Conservation (phyloP, 2,113 vertebrate species). For the Bambusicola thoracicus region DNA sequence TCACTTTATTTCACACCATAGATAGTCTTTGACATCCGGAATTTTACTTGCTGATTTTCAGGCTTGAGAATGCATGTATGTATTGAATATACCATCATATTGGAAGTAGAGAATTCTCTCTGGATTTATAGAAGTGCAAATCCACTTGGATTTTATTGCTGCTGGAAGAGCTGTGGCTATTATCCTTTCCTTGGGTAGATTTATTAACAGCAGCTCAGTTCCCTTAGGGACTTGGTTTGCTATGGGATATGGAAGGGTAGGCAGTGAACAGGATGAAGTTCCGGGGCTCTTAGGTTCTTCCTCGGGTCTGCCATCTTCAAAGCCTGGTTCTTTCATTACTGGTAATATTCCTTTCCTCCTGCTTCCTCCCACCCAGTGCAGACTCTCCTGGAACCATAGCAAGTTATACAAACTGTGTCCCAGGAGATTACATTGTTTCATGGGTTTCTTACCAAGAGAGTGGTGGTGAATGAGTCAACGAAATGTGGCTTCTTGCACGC, state of each 20-base stretch:
- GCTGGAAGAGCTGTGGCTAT: conserved; percentile 14
- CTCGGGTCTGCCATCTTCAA: not conserved
- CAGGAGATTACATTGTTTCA: not conserved
- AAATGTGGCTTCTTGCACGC: not conserved
- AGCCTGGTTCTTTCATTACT: not conserved
- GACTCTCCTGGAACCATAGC: not conserved
- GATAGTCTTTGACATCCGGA: conserved; percentile 63
- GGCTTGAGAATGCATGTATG: not conserved
- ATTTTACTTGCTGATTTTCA: conserved; percentile 76
- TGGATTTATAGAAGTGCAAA: conserved; percentile 36
- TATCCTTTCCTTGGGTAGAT: not conserved
- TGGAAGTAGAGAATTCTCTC: conserved; percentile 40
- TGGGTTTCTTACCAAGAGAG: not conserved
- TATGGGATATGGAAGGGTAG: not conserved
- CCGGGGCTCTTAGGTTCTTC: not conserved
- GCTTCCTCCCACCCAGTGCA: not conserved
- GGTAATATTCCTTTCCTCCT: not conserved
- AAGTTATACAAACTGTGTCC: not conserved
- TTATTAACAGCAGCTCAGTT: conserved; percentile 23
- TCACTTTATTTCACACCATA: conserved; percentile 62
- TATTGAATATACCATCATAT: not conserved
- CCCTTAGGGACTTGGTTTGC: not conserved
- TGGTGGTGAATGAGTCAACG: not conserved
- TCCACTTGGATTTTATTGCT: conserved; percentile 43
- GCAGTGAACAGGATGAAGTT: not conserved